phyloP scores from a whole-genome alignment of 2,888 invertebrate species.

The Xestia rhomboidea region DNA sequence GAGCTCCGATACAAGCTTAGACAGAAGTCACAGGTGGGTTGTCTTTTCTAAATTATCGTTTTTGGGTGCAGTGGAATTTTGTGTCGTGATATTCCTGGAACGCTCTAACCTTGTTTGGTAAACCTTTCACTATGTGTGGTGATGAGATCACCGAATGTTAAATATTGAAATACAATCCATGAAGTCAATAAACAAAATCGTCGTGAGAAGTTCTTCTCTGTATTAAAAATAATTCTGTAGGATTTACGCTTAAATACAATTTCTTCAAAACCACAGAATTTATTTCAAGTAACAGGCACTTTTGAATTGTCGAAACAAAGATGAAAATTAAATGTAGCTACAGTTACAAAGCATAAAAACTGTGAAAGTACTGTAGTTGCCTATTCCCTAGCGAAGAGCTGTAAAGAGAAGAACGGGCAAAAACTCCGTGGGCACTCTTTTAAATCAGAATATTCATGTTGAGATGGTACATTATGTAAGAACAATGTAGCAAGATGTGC shows the following conservation, averaged over 20 bases:
- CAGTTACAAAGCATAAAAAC: too few relatives aligned
- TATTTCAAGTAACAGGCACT: too few relatives aligned
- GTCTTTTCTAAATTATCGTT: background rate
- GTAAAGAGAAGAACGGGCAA: too few relatives aligned
- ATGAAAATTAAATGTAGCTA: too few relatives aligned
- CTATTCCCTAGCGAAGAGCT: too few relatives aligned
- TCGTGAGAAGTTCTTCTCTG: background rate
- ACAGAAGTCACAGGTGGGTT: constrained; percentile 93
- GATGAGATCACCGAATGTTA: background rate
- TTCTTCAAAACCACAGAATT: too few relatives aligned
- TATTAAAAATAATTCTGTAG: background rate
- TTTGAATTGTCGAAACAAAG: too few relatives aligned
- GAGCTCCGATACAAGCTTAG: constrained; percentile 96
- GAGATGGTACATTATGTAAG: too few relatives aligned
- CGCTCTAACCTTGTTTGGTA: background rate
- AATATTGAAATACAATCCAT: constrained; percentile 3
- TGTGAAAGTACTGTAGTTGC: too few relatives aligned
- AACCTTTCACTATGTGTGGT: constrained; percentile 9
- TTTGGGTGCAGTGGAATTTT: background rate
- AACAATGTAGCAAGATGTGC: too few relatives aligned
- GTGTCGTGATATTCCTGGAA: background rate
- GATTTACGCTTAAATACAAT: background rate
- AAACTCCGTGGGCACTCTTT: too few relatives aligned
- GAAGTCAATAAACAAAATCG: background rate
- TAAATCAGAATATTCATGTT: too few relatives aligned